These are phyloP conservation scores for Anthophora plumipes DNA, from an alignment of 2,888 invertebrate species.

Conservation along the genomic window DNA sequence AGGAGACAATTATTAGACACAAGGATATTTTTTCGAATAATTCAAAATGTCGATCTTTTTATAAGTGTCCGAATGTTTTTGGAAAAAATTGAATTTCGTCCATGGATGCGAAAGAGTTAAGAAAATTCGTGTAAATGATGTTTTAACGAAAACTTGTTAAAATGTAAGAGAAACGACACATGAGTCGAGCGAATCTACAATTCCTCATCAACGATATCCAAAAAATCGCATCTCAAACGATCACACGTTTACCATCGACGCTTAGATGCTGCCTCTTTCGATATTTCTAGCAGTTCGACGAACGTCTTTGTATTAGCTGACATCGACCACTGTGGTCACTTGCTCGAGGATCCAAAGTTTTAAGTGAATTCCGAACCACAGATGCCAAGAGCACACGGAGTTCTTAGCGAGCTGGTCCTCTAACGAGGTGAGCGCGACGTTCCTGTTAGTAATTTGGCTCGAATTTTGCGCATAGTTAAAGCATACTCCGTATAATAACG, in stretches of 20 bases:
- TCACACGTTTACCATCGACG: no score
- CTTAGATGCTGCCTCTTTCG: no score
- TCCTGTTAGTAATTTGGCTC: conserved; percentile 21
- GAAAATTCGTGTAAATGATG: no score
- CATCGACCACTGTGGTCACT: conserved; percentile 28
- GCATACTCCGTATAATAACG: conserved; percentile 6
- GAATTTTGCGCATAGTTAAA: conserved; percentile 31
- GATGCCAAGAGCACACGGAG: conserved; percentile 25
- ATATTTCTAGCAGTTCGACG: neutral
- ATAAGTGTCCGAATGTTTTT: conserved; percentile 30
- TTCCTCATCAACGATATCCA: no score
- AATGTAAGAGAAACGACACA: no score
- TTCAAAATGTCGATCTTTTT: no score
- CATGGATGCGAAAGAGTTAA: no score
- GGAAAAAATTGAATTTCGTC: neutral
- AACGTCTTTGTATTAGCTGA: neutral
- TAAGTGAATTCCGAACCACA: conserved; percentile 30
- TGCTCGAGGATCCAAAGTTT: conserved; percentile 26
- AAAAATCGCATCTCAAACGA: no score
- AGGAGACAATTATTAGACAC: no score
- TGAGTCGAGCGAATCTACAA: no score
- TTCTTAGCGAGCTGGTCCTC: conserved; percentile 23
- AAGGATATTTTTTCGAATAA: no score
- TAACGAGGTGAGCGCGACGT: conserved; percentile 7
- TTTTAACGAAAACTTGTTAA: no score